Percentiles rank a stretch among this genome's conserved stretches.
Evolutionary conservation across 2,113 vertebrate species (phyloP).

Genomic region (Isurus oxyrinchus): DNA sequence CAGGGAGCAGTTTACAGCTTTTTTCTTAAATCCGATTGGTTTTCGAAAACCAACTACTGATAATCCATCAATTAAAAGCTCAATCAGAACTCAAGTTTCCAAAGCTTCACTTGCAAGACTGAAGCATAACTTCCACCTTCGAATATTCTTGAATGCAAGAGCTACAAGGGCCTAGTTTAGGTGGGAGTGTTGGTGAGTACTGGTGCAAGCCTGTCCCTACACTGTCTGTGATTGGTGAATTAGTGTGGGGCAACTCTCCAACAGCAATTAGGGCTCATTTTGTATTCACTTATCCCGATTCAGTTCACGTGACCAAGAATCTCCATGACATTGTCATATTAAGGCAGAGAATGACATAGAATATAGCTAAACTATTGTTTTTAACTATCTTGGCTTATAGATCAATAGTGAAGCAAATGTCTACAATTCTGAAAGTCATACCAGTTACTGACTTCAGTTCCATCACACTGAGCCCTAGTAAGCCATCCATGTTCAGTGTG

Average conservation of each 20-base stretch:
- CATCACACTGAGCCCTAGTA: neutral
- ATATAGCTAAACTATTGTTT: neutral
- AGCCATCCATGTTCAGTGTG: neutral
- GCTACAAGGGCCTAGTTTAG: neutral
- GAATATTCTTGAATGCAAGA: neutral
- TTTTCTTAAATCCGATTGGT: neutral
- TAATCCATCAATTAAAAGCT: neutral
- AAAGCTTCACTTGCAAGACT: neutral
- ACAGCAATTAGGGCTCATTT: neutral
- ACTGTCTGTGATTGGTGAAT: neutral
- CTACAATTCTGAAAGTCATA: neutral
- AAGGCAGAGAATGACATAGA: neutral
- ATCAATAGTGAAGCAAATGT: neutral
- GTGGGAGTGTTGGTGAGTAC: neutral
- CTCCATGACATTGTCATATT: neutral
- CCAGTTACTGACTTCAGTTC: neutral
- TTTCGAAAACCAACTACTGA: neutral
- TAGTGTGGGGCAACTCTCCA: neutral
- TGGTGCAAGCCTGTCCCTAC: neutral
- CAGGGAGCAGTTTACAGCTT: neutral
- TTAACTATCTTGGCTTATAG: neutral
- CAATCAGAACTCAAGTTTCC: neutral
- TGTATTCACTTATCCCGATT: neutral
- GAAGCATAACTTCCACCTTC: neutral
- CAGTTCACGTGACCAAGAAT: neutral